These are phyloP conservation scores for Scaptodrosophila latifasciaeformis DNA, from an alignment of 2,888 invertebrate genomes.

Conservation along the genomic window DNA sequence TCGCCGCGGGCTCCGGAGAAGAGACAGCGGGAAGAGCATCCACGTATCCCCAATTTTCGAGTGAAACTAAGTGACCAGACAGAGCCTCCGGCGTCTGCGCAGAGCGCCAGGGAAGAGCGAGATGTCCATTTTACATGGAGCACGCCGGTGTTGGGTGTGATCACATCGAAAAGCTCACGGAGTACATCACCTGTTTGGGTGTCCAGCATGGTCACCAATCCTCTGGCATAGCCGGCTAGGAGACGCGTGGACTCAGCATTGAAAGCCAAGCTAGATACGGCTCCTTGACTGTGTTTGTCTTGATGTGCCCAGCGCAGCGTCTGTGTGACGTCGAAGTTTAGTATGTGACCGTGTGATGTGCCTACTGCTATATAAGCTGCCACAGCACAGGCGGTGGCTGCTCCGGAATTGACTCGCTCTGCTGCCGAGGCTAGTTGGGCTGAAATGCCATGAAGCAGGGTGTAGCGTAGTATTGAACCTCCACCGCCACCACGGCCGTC, in stretches of 20 bases:
- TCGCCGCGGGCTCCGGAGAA: constrained; percentile 99
- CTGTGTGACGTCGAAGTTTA: constrained; percentile 91
- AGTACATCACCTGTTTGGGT: constrained; percentile 85
- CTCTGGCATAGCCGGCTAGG: constrained; percentile 85
- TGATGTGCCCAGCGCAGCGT: constrained; percentile 90
- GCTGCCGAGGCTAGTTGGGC: constrained; percentile 91
- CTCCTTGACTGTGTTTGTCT: constrained; percentile 81
- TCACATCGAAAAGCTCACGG: constrained; percentile 85
- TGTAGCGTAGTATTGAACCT: constrained; percentile 84
- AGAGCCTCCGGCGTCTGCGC: constrained; percentile 95
- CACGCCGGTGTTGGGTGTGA: constrained; percentile 89
- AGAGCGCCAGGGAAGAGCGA: constrained; percentile 83
- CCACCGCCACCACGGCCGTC: constrained; percentile 69
- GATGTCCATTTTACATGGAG: constrained; percentile 83
- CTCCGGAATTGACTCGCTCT: constrained; percentile 91
- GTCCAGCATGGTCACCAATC: constrained; percentile 94
- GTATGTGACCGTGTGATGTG: constrained; percentile 92
- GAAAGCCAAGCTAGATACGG: constrained; percentile 88
- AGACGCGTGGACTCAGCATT: constrained; percentile 91
- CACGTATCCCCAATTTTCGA: constrained; percentile 89
- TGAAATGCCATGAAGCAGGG: constrained; percentile 90
- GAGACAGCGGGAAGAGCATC: constrained; percentile 92
- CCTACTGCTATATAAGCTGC: constrained; percentile 91
- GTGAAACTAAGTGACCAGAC: constrained; percentile 95
- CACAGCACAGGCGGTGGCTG: constrained; percentile 89